A percentile compares a stretch with the other conserved stretches of the same genome.
Conservation (phyloP, 2,888 invertebrate genomes). For the Eubasilissa splendida region DNA sequence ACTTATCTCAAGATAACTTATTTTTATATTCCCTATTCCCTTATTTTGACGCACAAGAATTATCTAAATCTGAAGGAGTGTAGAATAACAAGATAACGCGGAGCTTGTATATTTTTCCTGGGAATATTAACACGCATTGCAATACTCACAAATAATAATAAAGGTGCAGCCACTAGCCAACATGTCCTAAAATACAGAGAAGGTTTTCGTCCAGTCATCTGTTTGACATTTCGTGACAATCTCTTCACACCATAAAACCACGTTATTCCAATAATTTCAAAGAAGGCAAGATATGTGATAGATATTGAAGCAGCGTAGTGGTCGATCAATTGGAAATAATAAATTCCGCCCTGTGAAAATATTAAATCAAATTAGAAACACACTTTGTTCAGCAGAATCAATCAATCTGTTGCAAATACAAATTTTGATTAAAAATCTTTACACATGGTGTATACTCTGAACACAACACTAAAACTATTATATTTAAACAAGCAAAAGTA, state of each 20-base stretch:
- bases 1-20: too few relatives aligned
- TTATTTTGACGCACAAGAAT: too few relatives aligned
- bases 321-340: constrained; percentile 92
- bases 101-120: too few relatives aligned
- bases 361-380: not conserved
- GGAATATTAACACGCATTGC: too few relatives aligned
- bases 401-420: too few relatives aligned
- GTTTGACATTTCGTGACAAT: constrained; percentile 86
- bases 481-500: too few relatives aligned
- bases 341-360: constrained; percentile 85
- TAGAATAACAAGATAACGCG: too few relatives aligned
- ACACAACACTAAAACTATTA: too few relatives aligned
- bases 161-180: constrained; percentile 87
- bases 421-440: too few relatives aligned
- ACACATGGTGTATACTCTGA: too few relatives aligned
- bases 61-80: too few relatives aligned
- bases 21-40: too few relatives aligned
- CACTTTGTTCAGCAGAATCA: not conserved
- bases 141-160: constrained; percentile 78
- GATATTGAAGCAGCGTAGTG: constrained; percentile 95
- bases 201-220: constrained; percentile 90
- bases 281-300: constrained; percentile 93
- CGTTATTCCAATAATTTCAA: constrained; percentile 91
- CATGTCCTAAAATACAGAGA: constrained; percentile 88
- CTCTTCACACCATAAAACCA: constrained; percentile 93